phyloP scores from a whole-genome alignment of 2,888 invertebrate species.

The Bombyx huttoni region DNA sequence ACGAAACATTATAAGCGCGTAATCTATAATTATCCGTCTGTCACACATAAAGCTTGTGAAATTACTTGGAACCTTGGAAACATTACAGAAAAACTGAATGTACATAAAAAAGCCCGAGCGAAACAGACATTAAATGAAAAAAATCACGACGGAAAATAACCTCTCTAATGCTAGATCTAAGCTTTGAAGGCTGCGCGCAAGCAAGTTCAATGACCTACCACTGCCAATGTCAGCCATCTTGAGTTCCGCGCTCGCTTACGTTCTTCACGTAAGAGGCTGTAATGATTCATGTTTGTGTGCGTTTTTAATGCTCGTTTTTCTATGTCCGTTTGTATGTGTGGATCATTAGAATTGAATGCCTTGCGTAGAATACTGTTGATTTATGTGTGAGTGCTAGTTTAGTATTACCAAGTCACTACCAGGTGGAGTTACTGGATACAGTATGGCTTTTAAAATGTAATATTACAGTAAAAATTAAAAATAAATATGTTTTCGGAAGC shows the following conservation, averaged over 20 bases:
- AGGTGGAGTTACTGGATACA: constrained; percentile 21
- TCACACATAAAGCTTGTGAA: background rate
- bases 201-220: constrained; percentile 61
- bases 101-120: constrained; percentile 21
- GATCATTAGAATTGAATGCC: constrained; percentile 45
- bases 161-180: constrained; percentile 68
- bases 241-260: constrained; percentile 71
- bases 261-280: constrained; percentile 71
- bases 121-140: constrained; percentile 31
- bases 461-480: too few species aligned
- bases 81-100: constrained; percentile 9
- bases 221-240: constrained; percentile 74
- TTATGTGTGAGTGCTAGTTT: constrained; percentile 22
- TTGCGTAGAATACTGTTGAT: constrained; percentile 17
- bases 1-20: background rate
- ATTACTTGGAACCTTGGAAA: constrained; percentile 1
- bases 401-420: constrained; percentile 16
- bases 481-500: too few species aligned
- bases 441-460: background rate
- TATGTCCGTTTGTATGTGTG: constrained; percentile 45
- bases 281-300: constrained; percentile 52
- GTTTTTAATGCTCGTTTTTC: constrained; percentile 65
- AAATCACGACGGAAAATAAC: constrained; percentile 57
- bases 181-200: constrained; percentile 67
- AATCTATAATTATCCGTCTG: background rate